Conservation (phyloP, 2,113 vertebrate species). For the Empidonax alnorum region DNA sequence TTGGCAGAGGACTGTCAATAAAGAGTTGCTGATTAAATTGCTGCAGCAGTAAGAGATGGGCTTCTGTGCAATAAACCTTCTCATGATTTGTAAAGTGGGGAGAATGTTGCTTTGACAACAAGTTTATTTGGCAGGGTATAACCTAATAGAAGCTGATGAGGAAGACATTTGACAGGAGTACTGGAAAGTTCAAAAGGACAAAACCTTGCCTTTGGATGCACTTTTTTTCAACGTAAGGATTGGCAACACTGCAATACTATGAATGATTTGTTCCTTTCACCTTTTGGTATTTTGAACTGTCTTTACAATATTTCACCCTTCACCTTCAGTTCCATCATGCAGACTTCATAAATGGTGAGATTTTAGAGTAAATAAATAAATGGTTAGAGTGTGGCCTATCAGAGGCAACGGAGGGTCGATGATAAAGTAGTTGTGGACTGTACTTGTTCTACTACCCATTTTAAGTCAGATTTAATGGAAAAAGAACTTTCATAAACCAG, state of each 20-base stretch:
- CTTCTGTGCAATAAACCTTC: neutral
- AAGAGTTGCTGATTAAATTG: neutral
- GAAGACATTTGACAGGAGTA: neutral
- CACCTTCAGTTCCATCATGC: neutral
- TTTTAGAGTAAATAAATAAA: neutral
- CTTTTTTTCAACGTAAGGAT: neutral
- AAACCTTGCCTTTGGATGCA: neutral
- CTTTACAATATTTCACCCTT: neutral
- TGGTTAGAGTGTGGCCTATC: neutral
- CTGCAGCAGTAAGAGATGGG: neutral
- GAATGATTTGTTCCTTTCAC: conserved; percentile 5
- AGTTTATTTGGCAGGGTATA: neutral
- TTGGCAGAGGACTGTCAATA: neutral
- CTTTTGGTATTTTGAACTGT: neutral
- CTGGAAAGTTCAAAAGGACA: neutral
- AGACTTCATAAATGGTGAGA: neutral
- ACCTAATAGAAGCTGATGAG: neutral
- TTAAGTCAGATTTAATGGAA: neutral
- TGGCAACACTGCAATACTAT: neutral
- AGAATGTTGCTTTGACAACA: neutral
- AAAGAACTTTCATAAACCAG: neutral
- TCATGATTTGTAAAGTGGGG: neutral
- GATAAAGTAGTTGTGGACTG: neutral
- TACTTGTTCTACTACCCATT: neutral
- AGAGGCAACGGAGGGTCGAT: neutral